phyloP scores from a whole-genome alignment of 1,140 invertebrate genomes.

The Lutraria rhynchaena region DNA sequence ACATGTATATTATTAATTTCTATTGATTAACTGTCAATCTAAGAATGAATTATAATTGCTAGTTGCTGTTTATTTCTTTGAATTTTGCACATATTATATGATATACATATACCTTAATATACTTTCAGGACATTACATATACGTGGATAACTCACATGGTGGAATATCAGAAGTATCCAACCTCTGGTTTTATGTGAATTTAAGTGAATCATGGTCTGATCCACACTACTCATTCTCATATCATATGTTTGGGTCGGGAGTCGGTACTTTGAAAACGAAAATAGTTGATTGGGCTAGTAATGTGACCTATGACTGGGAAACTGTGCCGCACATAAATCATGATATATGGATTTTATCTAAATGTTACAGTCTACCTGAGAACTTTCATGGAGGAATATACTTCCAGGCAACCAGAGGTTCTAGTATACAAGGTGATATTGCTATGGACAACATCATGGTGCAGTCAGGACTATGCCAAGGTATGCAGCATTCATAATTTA shows the following conservation, averaged over 20 bases:
- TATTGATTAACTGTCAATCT: too few species aligned
- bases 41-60: too few species aligned
- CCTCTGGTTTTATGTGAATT: slow-evolving; percentile 16
- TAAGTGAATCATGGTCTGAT: background rate
- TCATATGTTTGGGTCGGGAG: slow-evolving; percentile 1
- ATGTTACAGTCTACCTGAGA: slow-evolving; percentile 15
- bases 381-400: slow-evolving; percentile 38
- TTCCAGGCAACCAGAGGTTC: slow-evolving; percentile 12
- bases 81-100: too few species aligned
- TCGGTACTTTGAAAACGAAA: slow-evolving; percentile 3
- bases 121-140: slow-evolving; percentile 26
- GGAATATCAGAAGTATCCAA: slow-evolving; percentile 1
- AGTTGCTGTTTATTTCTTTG: too few species aligned
- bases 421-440: slow-evolving; percentile 7
- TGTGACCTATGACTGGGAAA: background rate
- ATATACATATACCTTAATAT: too few species aligned
- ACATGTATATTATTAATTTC: too few species aligned
- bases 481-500: slow-evolving; percentile 14
- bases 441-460: slow-evolving; percentile 21
- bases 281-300: background rate
- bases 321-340: background rate
- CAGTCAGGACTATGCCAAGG: slow-evolving; percentile 2
- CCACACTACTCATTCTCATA: slow-evolving; percentile 23
- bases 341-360: slow-evolving; percentile 14
- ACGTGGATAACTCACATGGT: slow-evolving; percentile 31